Evolutionary conservation across 2,797 vertebrate species (phyloP).

Genomic region (Clarias laeviceps): DNA sequence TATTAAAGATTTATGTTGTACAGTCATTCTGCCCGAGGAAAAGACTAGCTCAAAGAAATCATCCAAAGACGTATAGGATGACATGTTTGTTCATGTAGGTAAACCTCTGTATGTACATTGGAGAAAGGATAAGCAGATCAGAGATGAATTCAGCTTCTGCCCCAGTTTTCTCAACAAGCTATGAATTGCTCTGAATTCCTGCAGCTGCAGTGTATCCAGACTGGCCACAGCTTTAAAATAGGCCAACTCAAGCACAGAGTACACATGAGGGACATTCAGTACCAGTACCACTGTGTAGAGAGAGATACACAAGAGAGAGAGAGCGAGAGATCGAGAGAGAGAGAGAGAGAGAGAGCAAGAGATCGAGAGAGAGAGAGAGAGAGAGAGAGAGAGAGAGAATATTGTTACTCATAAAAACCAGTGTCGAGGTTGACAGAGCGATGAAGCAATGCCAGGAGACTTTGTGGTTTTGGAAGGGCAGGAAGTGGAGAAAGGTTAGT

Average conservation of each 20-base stretch:
- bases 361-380: slow-evolving; percentile 1
- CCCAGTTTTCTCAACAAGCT: slow-evolving; percentile 57
- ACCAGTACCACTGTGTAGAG: slow-evolving; percentile 29
- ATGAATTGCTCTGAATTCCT: slow-evolving; percentile 61
- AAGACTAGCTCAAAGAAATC: too few species aligned
- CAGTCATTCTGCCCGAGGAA: too few species aligned
- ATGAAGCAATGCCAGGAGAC: slow-evolving; percentile 50
- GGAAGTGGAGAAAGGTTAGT: slow-evolving; percentile 64
- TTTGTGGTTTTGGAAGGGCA: slow-evolving; percentile 68
- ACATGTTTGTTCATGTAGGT: neutral
- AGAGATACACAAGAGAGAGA: too few species aligned
- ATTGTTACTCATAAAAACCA: slow-evolving; percentile 31
- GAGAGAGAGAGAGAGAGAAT: slow-evolving; percentile 18
- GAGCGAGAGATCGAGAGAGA: too few species aligned
- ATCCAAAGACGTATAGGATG: too few species aligned
- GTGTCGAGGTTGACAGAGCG: slow-evolving; percentile 38
- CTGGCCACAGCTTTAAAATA: slow-evolving; percentile 50
- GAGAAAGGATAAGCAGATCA: slow-evolving; percentile 48
- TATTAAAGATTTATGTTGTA: too few species aligned
- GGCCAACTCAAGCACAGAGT: slow-evolving; percentile 45
- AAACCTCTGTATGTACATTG: neutral
- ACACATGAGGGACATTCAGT: slow-evolving; percentile 42
- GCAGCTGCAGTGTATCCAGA: slow-evolving; percentile 50
- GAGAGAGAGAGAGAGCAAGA: neutral
- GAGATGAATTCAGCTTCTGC: slow-evolving; percentile 52